phyloP scores from a whole-genome alignment of 2,797 vertebrate genomes.

The Alauda arvensis region DNA sequence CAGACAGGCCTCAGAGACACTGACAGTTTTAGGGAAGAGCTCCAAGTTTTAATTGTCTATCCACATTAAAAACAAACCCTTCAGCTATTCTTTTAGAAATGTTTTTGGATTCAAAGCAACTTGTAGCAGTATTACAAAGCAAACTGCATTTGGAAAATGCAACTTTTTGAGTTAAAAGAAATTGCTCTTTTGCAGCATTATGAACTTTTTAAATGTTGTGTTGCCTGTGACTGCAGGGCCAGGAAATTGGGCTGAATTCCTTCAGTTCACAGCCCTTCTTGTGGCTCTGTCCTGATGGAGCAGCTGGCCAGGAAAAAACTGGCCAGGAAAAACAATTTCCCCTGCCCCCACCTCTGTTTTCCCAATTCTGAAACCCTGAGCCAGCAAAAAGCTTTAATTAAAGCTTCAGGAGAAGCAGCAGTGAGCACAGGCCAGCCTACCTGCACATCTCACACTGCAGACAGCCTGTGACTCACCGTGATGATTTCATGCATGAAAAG shows the following conservation, averaged over 20 bases:
- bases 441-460: rapidly evolving
- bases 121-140: not conserved
- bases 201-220: not conserved
- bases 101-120: not conserved
- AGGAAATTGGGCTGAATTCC: not conserved
- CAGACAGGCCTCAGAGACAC: not conserved
- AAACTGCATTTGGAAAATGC: not conserved
- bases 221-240: not conserved
- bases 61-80: not conserved
- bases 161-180: not conserved
- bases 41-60: not conserved
- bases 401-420: not conserved
- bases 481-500: constrained; percentile 4
- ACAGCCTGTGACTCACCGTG: not conserved
- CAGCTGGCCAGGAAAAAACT: not conserved
- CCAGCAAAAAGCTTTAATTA: not conserved
- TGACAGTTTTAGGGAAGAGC: not conserved
- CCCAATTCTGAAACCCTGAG: not conserved
- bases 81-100: not conserved
- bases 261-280: not conserved
- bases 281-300: not conserved
- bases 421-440: not conserved
- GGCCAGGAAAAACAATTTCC: not conserved
- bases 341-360: not conserved
- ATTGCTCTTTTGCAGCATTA: not conserved